Percentiles rank a stretch among this genome's conserved stretches.
Evolutionary conservation across 2,113 vertebrate species (phyloP).

Genomic region (Brachyhypopomus occidentalis): DNA sequence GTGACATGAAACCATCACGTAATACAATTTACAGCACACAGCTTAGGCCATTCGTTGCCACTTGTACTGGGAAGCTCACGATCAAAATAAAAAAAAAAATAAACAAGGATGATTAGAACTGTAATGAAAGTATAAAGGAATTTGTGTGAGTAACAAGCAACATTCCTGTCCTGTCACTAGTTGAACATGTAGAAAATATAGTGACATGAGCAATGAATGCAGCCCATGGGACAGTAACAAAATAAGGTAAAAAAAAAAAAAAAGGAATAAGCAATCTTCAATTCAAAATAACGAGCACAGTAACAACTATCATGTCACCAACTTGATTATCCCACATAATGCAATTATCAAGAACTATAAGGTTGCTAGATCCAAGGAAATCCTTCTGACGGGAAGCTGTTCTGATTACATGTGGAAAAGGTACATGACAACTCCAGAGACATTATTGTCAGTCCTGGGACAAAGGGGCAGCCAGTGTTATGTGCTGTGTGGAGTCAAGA

Average conservation of each 20-base stretch:
- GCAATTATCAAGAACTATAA: conserved; percentile 52
- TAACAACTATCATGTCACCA: conserved; percentile 41
- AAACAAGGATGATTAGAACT: conserved; percentile 5
- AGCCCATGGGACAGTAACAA: neutral
- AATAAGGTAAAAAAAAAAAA: neutral
- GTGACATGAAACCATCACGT: conserved; percentile 48
- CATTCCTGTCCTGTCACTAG: conserved; percentile 13
- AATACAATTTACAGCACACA: conserved; percentile 55
- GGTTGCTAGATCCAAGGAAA: conserved; percentile 28
- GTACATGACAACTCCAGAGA: conserved; percentile 32
- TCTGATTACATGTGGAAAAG: conserved; percentile 14
- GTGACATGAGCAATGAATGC: conserved; percentile 13
- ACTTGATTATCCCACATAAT: conserved; percentile 60
- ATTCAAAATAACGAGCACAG: conserved; percentile 51
- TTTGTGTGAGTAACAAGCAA: neutral
- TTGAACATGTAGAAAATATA: neutral
- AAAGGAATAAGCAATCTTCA: neutral
- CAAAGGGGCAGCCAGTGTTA: conserved; percentile 71
- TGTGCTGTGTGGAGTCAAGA: conserved; percentile 56
- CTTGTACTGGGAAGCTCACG: conserved; percentile 28
- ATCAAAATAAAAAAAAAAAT: conserved; percentile 16
- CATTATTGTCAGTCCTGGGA: conserved; percentile 48
- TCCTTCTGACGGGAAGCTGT: conserved; percentile 46
- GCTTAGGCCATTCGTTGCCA: neutral
- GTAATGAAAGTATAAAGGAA: neutral